A percentile compares a stretch with the other conserved stretches of the same genome.
Evolutionary conservation across 1,140 invertebrate genomes (phyloP).

Genomic region (Drosophila teissieri): DNA sequence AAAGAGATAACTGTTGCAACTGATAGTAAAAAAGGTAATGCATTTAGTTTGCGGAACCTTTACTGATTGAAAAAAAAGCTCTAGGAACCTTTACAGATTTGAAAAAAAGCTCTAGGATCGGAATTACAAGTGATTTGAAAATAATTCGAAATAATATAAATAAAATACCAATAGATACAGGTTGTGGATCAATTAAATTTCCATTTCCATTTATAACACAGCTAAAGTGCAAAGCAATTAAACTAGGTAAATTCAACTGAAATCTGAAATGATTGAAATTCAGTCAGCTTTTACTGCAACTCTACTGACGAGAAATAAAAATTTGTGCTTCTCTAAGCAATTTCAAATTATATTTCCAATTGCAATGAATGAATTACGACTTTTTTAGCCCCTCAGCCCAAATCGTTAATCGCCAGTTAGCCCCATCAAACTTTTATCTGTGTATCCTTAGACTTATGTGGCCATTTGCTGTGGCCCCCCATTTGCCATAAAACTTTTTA

Average conservation of each 20-base stretch:
- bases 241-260: conserved; percentile 5
- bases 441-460: conserved; percentile 29
- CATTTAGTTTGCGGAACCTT: background rate
- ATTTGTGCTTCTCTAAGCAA: conserved; percentile 11
- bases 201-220: background rate
- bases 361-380: conserved; percentile 42
- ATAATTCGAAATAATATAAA: background rate
- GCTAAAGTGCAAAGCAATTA: background rate
- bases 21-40: conserved; percentile 11
- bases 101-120: no score
- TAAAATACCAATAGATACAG: no score
- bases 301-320: conserved; percentile 21
- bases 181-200: background rate
- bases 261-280: conserved; percentile 5
- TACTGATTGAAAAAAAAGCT: background rate
- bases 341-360: conserved; percentile 35
- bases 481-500: conserved; percentile 61
- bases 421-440: conserved; percentile 41
- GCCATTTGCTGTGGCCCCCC: conserved; percentile 32
- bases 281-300: conserved; percentile 1
- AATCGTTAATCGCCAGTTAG: conserved; percentile 29
- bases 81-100: background rate
- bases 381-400: conserved; percentile 25
- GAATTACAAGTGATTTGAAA: no score
- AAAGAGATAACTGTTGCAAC: conserved; percentile 21